phyloP scores from a whole-genome alignment of 2,113 vertebrate species.

The Myiopsitta monachus region DNA sequence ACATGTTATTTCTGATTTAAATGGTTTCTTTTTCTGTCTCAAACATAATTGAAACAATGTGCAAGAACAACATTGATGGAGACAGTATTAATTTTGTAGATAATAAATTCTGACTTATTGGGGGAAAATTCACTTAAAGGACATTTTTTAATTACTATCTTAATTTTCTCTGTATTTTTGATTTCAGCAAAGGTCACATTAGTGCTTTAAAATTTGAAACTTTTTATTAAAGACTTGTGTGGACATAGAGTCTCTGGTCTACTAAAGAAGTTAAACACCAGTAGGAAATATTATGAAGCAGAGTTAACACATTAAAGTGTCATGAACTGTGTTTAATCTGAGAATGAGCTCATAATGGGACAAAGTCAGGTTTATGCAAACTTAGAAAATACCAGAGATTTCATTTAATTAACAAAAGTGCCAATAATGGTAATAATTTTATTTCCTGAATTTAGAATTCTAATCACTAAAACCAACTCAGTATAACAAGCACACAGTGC shows the following conservation, averaged over 20 bases:
- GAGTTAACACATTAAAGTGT: slow-evolving; percentile 4
- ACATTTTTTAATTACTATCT: slow-evolving; percentile 30
- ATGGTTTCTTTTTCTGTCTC: neutral
- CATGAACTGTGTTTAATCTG: slow-evolving; percentile 32
- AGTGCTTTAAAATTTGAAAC: slow-evolving; percentile 27
- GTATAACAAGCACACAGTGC: neutral
- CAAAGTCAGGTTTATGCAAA: slow-evolving; percentile 1
- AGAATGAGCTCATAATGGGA: neutral
- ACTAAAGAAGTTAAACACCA: slow-evolving; percentile 27
- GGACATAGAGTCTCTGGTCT: neutral
- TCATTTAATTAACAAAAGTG: neutral
- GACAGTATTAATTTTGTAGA: slow-evolving; percentile 44
- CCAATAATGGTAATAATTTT: neutral
- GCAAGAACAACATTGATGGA: neutral
- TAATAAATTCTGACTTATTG: slow-evolving; percentile 56
- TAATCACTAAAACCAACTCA: neutral
- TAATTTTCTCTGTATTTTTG: slow-evolving; percentile 42
- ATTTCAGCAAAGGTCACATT: slow-evolving; percentile 64
- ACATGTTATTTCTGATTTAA: neutral
- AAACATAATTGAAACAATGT: neutral
- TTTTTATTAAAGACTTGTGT: slow-evolving; percentile 30
- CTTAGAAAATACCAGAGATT: neutral
- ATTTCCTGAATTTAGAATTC: neutral
- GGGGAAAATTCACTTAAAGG: neutral
- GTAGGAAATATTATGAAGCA: slow-evolving; percentile 20